Evolutionary conservation across 2,797 vertebrate genomes (phyloP).

Genomic region (Aldrovandia affinis): DNA sequence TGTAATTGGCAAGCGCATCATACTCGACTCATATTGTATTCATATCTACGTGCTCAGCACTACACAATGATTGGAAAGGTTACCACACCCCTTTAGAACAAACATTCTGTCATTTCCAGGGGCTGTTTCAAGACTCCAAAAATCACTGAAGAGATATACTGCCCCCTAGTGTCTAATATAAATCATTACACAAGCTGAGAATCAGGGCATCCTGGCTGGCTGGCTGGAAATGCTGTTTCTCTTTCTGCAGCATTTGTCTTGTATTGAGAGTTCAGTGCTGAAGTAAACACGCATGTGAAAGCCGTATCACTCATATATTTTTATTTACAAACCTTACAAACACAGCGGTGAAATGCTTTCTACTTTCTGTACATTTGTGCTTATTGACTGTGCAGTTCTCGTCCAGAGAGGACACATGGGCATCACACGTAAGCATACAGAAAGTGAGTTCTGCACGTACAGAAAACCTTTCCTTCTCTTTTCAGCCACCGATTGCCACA

Average conservation of each 20-base stretch:
- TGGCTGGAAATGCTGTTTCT: background rate
- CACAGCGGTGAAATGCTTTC: background rate
- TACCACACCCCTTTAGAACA: background rate
- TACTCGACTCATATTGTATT: background rate
- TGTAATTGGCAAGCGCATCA: background rate
- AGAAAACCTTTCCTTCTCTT: background rate
- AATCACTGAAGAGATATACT: conserved; percentile 17
- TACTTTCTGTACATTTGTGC: background rate
- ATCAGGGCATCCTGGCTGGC: background rate
- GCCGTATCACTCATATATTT: background rate
- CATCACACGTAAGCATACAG: background rate
- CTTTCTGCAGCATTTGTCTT: background rate
- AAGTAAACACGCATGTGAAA: background rate
- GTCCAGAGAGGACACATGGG: background rate
- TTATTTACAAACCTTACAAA: background rate
- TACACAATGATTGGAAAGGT: conserved; percentile 12
- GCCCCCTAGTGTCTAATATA: conserved; percentile 30
- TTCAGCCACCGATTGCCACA: background rate
- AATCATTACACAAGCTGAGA: conserved; percentile 5
- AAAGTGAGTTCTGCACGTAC: background rate
- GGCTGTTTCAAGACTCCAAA: background rate
- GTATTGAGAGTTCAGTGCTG: background rate
- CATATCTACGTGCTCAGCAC: background rate
- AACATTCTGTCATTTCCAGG: background rate
- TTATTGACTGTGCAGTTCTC: background rate